Conservation (phyloP, 2,113 vertebrate genomes). For the Regulus satrapa region DNA sequence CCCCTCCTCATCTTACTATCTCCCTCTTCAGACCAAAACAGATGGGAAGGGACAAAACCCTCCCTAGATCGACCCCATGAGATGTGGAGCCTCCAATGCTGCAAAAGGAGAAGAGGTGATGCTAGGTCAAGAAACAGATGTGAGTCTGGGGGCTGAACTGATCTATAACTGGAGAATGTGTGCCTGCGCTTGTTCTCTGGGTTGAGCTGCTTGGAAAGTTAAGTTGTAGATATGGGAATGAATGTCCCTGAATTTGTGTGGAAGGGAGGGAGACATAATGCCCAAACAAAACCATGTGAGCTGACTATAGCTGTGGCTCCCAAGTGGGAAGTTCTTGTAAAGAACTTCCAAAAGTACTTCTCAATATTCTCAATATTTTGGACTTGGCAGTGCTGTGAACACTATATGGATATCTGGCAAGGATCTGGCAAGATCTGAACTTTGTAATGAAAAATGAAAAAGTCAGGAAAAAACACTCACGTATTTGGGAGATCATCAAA, state of each 20-base stretch:
- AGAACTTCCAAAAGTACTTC: background rate
- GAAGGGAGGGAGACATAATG: accelerated
- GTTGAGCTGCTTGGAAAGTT: background rate
- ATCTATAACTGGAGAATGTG: background rate
- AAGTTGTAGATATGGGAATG: background rate
- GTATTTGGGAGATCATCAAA: background rate
- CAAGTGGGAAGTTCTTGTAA: background rate
- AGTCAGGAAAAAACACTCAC: background rate
- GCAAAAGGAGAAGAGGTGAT: background rate
- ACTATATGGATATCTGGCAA: background rate
- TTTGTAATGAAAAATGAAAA: background rate
- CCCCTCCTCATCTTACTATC: background rate
- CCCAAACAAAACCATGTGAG: background rate
- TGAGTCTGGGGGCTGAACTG: background rate
- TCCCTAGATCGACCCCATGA: background rate
- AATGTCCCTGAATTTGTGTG: background rate
- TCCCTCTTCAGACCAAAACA: background rate
- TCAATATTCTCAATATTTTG: background rate
- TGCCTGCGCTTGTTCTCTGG: background rate
- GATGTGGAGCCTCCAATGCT: background rate
- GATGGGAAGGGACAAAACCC: background rate
- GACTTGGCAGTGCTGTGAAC: background rate
- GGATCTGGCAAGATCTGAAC: background rate
- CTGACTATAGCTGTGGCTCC: background rate
- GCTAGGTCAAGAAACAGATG: constrained; percentile 9